Base-by-base conservation (phyloP, 2,888 invertebrate genomes). In the Leptopilina drosophilae region DNA sequence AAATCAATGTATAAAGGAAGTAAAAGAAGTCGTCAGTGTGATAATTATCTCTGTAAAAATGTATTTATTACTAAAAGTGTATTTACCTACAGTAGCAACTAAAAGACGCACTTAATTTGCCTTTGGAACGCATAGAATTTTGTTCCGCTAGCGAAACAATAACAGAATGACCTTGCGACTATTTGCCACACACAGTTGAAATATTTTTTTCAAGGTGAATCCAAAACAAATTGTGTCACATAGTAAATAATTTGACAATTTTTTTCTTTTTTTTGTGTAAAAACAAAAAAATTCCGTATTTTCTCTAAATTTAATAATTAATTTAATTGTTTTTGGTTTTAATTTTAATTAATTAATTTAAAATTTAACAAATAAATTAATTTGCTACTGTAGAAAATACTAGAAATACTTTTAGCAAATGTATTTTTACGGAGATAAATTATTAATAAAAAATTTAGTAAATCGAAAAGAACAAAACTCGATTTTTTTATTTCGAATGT, bases 61-160 rank as follows among this genome's bases (percentile, higher is more conserved):
- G 33, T 33, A 33, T 33, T 33, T 33, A 33, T 33, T 33, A 33
- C 33, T 33, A 5, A 33, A 33, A 33, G 33, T 33, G 26, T 53
- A 26, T 11, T 69, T 56, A 26, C 0, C 11, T 53, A 67, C 11
- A 49, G 7, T 53, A 40, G 15, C 20, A 66, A 42, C 66, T 66
- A 15, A n/a, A 40, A 42, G 8, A 66, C 66, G 33, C 33, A 49
- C 64, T 33, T 64, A 64, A 64, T 64, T 69, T 14, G 5, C 69
- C 33, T 53, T 69, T 53, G 9, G 20, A 26, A 20, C 14, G 53
- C 46, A 26, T 11, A 53, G 26, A 53, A 66, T 66, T 66, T 66
- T 53, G 26, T 69, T 69, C 33, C 69, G 15, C 69, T 69, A 69
- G 69, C 20, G 20, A 69, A 69, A 69, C 69, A 69, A 53, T 53